Base-by-base conservation (phyloP, 1,140 invertebrate species). In the Papilio aristodemus region DNA sequence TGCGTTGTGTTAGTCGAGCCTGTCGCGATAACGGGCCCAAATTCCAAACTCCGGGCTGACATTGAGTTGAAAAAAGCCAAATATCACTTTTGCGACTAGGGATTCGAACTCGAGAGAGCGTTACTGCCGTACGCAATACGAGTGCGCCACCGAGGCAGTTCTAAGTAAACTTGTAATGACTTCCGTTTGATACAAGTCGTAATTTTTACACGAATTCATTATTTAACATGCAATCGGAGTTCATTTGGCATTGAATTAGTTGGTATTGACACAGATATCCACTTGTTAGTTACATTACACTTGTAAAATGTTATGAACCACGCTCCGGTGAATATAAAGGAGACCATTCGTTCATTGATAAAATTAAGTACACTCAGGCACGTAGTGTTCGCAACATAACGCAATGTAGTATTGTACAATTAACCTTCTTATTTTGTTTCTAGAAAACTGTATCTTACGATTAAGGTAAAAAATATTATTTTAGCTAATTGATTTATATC, bases 251-350 rank as follows among this genome's bases (percentile, higher is more conserved):
- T 38, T 62, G 27, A 22, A 58, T 58, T 62, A 37, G 14, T 62
- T 62, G 36, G 36, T 39, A 62, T 38, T 39, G 59, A 59, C 59
- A 39, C 14, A 36, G 32, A 39, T 62, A 58, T 32, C 25, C 13
- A 59, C 57, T 27, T 59, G 22, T 32, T n/a, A 7, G 43, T 36
- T 32, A 36, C 57, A 59, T 59, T 59, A 36, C 32, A 62, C 36
- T 62, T 59, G 25, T 32, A 38, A 39, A 62, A 62, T 36, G 32
- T 38, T 38, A 60, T 36, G 13, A 19, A 62, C 9, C 27, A 38
- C 59, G 59, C 27, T 37, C 9, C 27, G 14, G 36, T 62, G 32
- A 62, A 62, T 62, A 54, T 54, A 22, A 54, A 54, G 46, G 46
- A 25, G 46, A 22, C 46, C 3, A 13, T 10, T 54, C 14, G 43